Base-by-base conservation (phyloP, 1,140 invertebrate species). In the Scaptomyza montana region DNA sequence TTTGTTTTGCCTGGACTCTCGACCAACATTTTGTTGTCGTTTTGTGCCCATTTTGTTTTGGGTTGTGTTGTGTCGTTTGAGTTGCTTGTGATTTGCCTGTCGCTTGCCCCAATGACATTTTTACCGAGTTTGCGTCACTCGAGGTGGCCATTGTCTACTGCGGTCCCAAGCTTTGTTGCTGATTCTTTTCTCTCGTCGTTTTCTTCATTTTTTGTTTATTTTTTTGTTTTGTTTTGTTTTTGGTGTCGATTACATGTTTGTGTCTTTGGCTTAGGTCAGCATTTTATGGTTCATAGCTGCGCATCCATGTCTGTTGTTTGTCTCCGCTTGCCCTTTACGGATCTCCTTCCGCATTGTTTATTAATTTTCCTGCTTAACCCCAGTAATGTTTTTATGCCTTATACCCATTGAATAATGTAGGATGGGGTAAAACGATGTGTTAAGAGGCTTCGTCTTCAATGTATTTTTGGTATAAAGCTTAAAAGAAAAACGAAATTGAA, bases 311-410 rank as follows among this genome's bases (percentile, higher is more conserved):
- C 70, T 57, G 25, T 63, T 46, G 57, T 50, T 57, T 51, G 60
- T 49, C 49, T 10, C 51, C 39, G 28, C 19, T 56, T 21, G 30
- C 30, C 30, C 30, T 33, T 7, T 33, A 7, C 30, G 5, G 30
- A 36, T 47, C 43, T 54, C 21, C 19, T 50, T 41, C 47, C 53
- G 82, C 82, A 87, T 86, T 86, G 81, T 87, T 87, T 76, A 81
- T 78, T 86, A 67, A 87, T 73, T 87, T 86, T 81, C 61, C 78
- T 86, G 81, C 75, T 72, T 66, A 72, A 36, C 46, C 45, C 55
- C 33, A 61, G 41, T 61, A 61, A 10, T 50, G 50, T 46, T 25
- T 16, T 13, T 57, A 8, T 30, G 33, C 8, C 7, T n/a, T 5
- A n/a, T n/a, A 43, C 39, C 39, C 39, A n/a, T n/a, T 43, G 5